Evolutionary conservation across 1,140 invertebrate genomes (phyloP).

Genomic region (Branchinecta lindahli): DNA sequence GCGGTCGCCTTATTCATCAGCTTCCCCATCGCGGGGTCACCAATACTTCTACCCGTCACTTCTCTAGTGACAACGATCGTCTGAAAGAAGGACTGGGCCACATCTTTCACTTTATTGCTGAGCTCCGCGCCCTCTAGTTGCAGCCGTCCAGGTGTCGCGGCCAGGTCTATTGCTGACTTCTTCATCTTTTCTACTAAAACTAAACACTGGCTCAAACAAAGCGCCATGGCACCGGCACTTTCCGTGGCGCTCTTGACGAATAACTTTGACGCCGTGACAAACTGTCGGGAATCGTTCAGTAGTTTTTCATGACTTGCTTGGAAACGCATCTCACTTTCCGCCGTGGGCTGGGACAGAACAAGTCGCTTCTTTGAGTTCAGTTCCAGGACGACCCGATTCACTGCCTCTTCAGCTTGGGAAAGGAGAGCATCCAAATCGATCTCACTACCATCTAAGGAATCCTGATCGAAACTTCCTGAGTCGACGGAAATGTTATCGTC

Average conservation of each 20-base stretch:
- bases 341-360: not conserved
- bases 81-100: slow-evolving; percentile 37
- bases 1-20: slow-evolving; percentile 54
- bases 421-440: slow-evolving; percentile 22
- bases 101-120: slow-evolving; percentile 31
- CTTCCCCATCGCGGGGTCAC: slow-evolving; percentile 36
- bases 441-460: slow-evolving; percentile 26
- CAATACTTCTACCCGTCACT: slow-evolving; percentile 29
- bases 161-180: slow-evolving; percentile 23
- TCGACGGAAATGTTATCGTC: slow-evolving; percentile 21
- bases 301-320: slow-evolving; percentile 42
- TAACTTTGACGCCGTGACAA: slow-evolving; percentile 65
- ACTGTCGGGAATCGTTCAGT: slow-evolving; percentile 55
- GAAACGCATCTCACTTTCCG: not conserved
- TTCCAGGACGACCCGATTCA: slow-evolving; percentile 17
- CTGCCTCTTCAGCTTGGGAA: slow-evolving; percentile 15
- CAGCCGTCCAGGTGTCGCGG: not conserved
- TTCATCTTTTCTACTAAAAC: slow-evolving; percentile 42
- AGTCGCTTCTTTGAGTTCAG: not conserved
- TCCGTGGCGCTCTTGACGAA: slow-evolving; percentile 62
- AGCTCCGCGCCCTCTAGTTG: slow-evolving; percentile 15
- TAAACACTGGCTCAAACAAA: slow-evolving; percentile 49
- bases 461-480: slow-evolving; percentile 26
- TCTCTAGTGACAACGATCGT: slow-evolving; percentile 29
- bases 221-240: slow-evolving; percentile 25